These are phyloP conservation scores for Elysia chlorotica DNA, from an alignment of 1,140 invertebrate genomes.

Conservation along the genomic window DNA sequence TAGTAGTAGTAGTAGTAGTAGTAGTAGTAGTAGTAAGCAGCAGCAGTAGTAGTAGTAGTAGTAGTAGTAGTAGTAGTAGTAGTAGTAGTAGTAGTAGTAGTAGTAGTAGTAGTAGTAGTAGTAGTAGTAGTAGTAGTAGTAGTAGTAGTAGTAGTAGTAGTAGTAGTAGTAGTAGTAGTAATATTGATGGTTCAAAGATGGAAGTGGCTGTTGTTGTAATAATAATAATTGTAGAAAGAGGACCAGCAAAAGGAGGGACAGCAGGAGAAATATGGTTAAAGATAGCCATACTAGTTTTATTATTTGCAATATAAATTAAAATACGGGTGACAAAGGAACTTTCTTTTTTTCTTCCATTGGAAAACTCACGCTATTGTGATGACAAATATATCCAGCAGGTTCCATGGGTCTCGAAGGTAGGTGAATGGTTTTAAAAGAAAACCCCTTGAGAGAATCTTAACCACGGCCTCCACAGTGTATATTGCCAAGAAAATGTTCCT, in stretches of 20 bases:
- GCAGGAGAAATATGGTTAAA: no score
- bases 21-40: not conserved
- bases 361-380: constrained; percentile 90
- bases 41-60: not conserved
- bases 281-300: no score
- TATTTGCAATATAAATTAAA: no score
- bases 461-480: constrained; percentile 94
- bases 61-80: not conserved
- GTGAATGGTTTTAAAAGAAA: constrained; percentile 95
- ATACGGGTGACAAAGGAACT: no score
- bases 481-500: constrained; percentile 95
- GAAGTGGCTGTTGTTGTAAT: no score
- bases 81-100: not conserved
- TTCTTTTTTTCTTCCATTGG: no score
- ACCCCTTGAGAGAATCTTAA: constrained; percentile 93
- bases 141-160: constrained; percentile 2
- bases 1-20: not conserved
- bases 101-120: constrained; percentile 1
- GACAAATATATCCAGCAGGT: constrained; percentile 95
- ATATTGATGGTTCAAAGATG: no score
- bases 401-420: constrained; percentile 95
- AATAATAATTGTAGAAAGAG: no score
- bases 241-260: no score
- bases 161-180: not conserved
- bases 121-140: constrained; percentile 2